A percentile compares a stretch with the other conserved stretches of the same genome.
Conservation (phyloP, 2,888 invertebrate genomes). For the Mythimna loreyi region DNA sequence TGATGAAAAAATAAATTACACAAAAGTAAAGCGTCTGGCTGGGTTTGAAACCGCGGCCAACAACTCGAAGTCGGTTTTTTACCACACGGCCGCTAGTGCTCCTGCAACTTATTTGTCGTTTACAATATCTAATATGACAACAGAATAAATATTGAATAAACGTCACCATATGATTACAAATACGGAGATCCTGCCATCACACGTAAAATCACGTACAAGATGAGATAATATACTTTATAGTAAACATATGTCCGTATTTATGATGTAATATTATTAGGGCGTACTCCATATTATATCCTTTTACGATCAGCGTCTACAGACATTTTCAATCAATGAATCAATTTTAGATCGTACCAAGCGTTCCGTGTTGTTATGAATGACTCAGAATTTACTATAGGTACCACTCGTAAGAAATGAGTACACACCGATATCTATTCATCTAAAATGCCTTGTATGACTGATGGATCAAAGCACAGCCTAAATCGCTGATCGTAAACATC, state of each 20-base stretch:
- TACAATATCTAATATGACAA: conserved; percentile 30
- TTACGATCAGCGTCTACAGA: not conserved
- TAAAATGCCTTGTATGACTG: too few relatives aligned
- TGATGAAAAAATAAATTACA: too few relatives aligned
- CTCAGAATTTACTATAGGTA: not conserved
- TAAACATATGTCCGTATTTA: conserved; percentile 11
- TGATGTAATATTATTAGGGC: conserved; percentile 3
- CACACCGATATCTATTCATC: not conserved
- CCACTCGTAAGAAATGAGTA: not conserved
- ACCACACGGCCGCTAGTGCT: too few relatives aligned
- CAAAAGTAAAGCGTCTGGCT: too few relatives aligned
- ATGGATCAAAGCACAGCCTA: too few relatives aligned
- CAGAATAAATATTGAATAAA: conserved; percentile 53
- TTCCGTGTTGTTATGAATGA: too few relatives aligned
- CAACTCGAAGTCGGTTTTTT: too few relatives aligned
- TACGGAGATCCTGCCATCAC: conserved; percentile 54
- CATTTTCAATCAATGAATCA: conserved; percentile 6
- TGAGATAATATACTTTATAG: conserved; percentile 44
- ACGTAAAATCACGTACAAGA: conserved; percentile 47
- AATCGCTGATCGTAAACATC: too few relatives aligned
- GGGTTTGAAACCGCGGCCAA: too few relatives aligned
- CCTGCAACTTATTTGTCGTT: too few relatives aligned
- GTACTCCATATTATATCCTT: conserved; percentile 3
- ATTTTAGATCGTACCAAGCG: not conserved
- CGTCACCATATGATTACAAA: conserved; percentile 38